Base-by-base conservation (phyloP, 1,140 invertebrate species). In the Megathymus violae region DNA sequence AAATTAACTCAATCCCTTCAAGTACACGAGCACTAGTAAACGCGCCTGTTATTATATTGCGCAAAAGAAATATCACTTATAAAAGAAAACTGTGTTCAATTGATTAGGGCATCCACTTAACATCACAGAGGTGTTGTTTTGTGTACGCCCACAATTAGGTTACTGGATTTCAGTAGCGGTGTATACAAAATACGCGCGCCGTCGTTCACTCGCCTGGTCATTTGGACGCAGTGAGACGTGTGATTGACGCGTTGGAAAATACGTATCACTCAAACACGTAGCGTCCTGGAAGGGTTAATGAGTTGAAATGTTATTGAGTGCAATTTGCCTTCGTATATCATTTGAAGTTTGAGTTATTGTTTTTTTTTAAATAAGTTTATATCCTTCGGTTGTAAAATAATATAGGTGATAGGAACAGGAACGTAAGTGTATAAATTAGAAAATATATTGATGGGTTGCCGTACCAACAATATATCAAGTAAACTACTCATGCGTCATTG, bases 221-320 rank as follows among this genome's bases (percentile, higher is more conserved):
- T 80, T 83, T 78, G 66, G 51, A 71, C 62, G 51, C 75, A 78
- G 52, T 67, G 64, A 73, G 40, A 71, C 73, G 70, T 80, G 65
- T 70, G 71, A 85, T 82, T 83, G 80, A 82, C 82, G 67, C 70
- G 82, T 82, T 73, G 64, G 72, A 73, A 73, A 76, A 77, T 71
- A 78, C 71, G 71, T 68, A 70, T 78, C 72, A 74, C 54, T 77
- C 79, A 71, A 75, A 73, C 67, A 68, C 67, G 69, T 34, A 51
- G 62, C 70, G 64, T 69, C 69, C 54, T 74, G 66, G 72, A 76
- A 69, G 71, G 65, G 69, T 52, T 51, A 76, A 71, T 68, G 76
- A 72, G 64, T 76, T 78, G 82, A 85, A 80, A 80, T 80, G 82
- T 83, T 69, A 78, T 82, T 71, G 75, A 50, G 54, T 44, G 56